These are phyloP conservation scores for Papilio demoleus DNA, from an alignment of 2,888 invertebrate genomes.

Conservation along the genomic window DNA sequence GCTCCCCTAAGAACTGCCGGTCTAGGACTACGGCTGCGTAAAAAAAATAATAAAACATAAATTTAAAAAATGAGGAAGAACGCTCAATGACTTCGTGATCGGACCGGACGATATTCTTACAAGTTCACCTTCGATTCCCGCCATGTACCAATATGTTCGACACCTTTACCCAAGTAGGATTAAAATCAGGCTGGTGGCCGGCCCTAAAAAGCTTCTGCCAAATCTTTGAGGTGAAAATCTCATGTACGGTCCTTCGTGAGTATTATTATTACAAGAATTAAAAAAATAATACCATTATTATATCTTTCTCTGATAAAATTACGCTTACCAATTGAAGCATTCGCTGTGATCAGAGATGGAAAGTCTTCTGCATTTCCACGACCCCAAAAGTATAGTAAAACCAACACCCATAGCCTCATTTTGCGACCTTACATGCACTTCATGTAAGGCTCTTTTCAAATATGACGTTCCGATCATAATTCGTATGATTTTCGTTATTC, in stretches of 20 bases:
- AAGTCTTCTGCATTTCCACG: constrained; percentile 82
- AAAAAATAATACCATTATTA: too few species aligned
- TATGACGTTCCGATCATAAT: constrained; percentile 65
- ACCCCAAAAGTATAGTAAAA: constrained; percentile 53
- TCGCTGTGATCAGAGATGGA: constrained; percentile 88
- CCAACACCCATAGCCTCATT: constrained; percentile 62
- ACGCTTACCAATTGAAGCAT: constrained; percentile 87
- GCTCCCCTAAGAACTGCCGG: constrained; percentile 85
- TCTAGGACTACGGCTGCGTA: constrained; percentile 88
- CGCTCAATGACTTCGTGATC: too few species aligned
- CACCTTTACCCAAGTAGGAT: too few species aligned
- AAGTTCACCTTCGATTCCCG: too few species aligned
- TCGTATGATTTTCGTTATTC: constrained; percentile 48
- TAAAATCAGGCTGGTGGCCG: too few species aligned
- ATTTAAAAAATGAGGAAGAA: neutral
- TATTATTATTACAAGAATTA: too few species aligned
- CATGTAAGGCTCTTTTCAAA: constrained; percentile 45
- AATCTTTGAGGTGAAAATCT: too few species aligned
- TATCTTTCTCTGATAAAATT: too few species aligned
- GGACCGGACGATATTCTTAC: too few species aligned
- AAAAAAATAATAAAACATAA: neutral
- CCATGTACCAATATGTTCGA: too few species aligned
- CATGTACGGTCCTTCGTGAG: too few species aligned
- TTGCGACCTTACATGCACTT: constrained; percentile 52
- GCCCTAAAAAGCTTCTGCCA: too few species aligned